Evolutionary conservation across 2,797 vertebrate genomes (phyloP).

Genomic region (Schizopygopsis malacanthus): DNA sequence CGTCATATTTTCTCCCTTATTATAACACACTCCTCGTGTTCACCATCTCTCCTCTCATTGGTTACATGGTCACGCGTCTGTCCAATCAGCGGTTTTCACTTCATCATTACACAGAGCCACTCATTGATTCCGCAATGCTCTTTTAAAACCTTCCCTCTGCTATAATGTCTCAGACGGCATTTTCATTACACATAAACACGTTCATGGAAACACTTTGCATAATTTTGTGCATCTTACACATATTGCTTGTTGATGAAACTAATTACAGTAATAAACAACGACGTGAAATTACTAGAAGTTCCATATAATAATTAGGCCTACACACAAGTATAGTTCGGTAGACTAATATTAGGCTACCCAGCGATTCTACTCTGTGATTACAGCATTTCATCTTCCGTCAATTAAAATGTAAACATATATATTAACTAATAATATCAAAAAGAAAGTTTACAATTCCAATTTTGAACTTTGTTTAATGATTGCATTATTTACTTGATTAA

Average conservation of each 20-base stretch:
- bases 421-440: neutral
- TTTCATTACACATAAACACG: slow-evolving; percentile 35
- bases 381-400: neutral
- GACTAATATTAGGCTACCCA: neutral
- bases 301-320: neutral
- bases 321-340: neutral
- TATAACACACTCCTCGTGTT: slow-evolving; percentile 80
- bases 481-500: neutral
- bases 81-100: slow-evolving; percentile 85
- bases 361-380: neutral
- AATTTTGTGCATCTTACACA: neutral
- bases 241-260: neutral
- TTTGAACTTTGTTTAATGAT: neutral
- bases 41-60: slow-evolving; percentile 81
- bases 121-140: slow-evolving; percentile 73
- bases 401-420: neutral
- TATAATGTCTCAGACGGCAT: slow-evolving; percentile 43
- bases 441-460: neutral
- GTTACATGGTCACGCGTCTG: slow-evolving; percentile 76
- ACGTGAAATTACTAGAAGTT: neutral
- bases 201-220: slow-evolving; percentile 13
- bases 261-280: neutral
- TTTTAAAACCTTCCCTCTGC: slow-evolving; percentile 64
- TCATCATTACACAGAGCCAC: slow-evolving; percentile 73
- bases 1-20: slow-evolving; percentile 90